Base-by-base conservation (phyloP, 2,113 vertebrate genomes). In the Plecotus auritus region DNA sequence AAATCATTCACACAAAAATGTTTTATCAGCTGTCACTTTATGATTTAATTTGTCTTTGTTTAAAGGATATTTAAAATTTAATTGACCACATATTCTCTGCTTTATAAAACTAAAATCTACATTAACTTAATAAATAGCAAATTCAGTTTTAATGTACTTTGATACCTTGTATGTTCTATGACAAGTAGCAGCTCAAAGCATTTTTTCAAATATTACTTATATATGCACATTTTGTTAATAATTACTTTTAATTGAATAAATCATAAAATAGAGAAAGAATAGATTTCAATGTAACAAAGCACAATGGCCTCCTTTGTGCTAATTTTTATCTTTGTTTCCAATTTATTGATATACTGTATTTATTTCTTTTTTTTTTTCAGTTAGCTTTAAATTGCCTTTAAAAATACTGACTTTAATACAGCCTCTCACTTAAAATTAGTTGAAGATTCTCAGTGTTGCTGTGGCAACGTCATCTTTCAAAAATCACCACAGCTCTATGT, bases 101-200 rank as follows among this genome's bases (percentile, higher is more conserved):
- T 82, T 93, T 88, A 93, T 42, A 96, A 97, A 93, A 90, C 14
- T 51, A 37, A 95, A 89, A 82, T 45, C 7, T 88, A 70, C 16
- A 64, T 85, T 88, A 92, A 83, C 30, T 74, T 84, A 91, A 64
- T 77, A 72, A 74, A 73, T n/a, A 76, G 9, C 5, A 95, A 93
- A 80, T 93, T 85, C 56, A 45, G 17, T 90, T 94, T 59, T 92
- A 85, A 92, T 85, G 73, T 88, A 23, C 23, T 90, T 94, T 30
- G 20, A 92, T 90, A 54, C 4, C 20, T 78, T 47, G 2, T 87
- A 32, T 94, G 9, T 59, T 6, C 22, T 67, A 56, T 93, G 45
- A 28, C 35, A 83, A 85, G 74, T 23, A 85, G 23, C 9, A 92
- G 64, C 11, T 70, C 73, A n/a, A 90, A 93, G 37, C 70, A 90